Base-by-base conservation (phyloP, 2,797 vertebrate genomes). In the Catharus ustulatus region DNA sequence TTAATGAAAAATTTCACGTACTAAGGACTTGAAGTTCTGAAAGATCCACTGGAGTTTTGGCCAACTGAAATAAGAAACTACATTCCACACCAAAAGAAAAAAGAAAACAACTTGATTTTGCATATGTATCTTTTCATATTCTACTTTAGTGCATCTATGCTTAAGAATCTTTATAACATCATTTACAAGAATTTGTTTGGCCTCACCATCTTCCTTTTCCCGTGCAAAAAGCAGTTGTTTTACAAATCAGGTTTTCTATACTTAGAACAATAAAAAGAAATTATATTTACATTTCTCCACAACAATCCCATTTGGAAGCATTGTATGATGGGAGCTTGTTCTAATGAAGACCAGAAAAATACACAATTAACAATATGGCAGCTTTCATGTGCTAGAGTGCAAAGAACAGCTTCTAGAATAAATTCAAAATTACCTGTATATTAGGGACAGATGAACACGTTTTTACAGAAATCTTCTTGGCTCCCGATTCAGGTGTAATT, bases 391-490 rank as follows among this genome's bases (percentile, higher is more conserved):
- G 6, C 30, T 42, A 19, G 14, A 63, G 17, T 26, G 6, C 23
- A 85, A 91, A 90, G 15, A 5, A 36, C 9, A 82, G 76, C 4
- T 34, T 38, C n/a, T 71, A 72, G 26, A 85, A 66, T 24, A 83
- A 67, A 79, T 57, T 75, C 36, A 79, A 34, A 72, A 71, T 95
- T 97, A 98, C 98, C 98, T 98, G 98, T 73, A 93, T 84, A 52
- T 75, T 79, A 26, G 97, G 90, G 78, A 92, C 13, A 0, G 98
- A 96, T 74, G 96, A 84, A 88, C 94, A 96, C 0, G 97, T 82
- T 94, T 97, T 98, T 46, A 93, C 87, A 27, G 97, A 97, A 76
- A 96, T 93, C 71, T 95, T 98, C 94, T 97, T 98, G 88, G 95
- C 69, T 66, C 91, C 96, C 7, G 97, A 88, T 45, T 98, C 97